Percentiles rank a stretch among this genome's conserved stretches.
phyloP scores from a whole-genome alignment of 2,113 vertebrate genomes.

The Saccopteryx leptura region DNA sequence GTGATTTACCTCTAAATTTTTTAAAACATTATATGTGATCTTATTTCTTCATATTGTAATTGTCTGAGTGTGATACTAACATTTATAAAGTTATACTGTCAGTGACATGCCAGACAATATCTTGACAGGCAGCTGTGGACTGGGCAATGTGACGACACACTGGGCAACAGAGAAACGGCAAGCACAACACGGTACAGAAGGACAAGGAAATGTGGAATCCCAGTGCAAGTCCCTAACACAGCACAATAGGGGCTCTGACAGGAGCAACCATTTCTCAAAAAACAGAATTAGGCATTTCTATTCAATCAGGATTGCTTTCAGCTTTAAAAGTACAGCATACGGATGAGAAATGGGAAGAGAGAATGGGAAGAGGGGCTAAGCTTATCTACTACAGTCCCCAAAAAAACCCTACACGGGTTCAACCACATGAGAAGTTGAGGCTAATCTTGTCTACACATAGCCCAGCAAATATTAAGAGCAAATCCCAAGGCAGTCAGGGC shows the following conservation, averaged over 20 bases:
- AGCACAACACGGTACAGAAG: slow-evolving; percentile 81
- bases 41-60: not conserved
- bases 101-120: not conserved
- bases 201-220: slow-evolving; percentile 68
- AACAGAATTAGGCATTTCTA: slow-evolving; percentile 70
- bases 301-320: slow-evolving; percentile 66
- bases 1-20: not conserved
- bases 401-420: slow-evolving; percentile 72
- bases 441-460: slow-evolving; percentile 11
- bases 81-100: not conserved
- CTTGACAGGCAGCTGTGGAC: not conserved
- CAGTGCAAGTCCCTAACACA: slow-evolving; percentile 72
- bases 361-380: slow-evolving; percentile 30
- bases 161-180: slow-evolving; percentile 69
- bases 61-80: not conserved
- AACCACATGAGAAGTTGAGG: slow-evolving; percentile 58
- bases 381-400: slow-evolving; percentile 80
- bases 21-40: not conserved
- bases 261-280: slow-evolving; percentile 71
- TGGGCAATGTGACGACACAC: not conserved
- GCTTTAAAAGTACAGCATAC: slow-evolving; percentile 74
- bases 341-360: slow-evolving; percentile 46
- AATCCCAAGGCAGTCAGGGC: slow-evolving; percentile 44
- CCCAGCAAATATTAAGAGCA: slow-evolving; percentile 47
- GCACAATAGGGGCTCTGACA: slow-evolving; percentile 63